Evolutionary conservation across 2,888 invertebrate species (phyloP).

Genomic region (Hirtodrosophila histrioides): DNA sequence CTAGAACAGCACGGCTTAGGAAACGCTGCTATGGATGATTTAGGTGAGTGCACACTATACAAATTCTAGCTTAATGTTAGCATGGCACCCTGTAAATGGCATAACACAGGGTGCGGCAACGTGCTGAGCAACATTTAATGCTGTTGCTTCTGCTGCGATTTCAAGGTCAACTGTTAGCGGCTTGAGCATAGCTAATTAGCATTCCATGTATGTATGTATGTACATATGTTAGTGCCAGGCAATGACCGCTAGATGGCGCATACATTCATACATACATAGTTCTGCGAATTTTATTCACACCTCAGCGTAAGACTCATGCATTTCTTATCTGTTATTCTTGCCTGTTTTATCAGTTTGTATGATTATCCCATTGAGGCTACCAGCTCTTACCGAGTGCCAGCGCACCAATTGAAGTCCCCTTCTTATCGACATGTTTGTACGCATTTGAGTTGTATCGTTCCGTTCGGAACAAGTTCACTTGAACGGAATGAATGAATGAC

Average conservation of each 20-base stretch:
- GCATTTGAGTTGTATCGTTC: neutral
- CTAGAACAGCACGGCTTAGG: constrained; percentile 26
- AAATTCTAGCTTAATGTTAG: constrained; percentile 18
- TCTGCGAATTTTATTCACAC: constrained; percentile 10
- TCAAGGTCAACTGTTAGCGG: constrained; percentile 64
- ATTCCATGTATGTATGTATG: constrained; percentile 11
- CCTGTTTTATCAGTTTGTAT: constrained; percentile 37
- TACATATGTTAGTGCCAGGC: constrained; percentile 5
- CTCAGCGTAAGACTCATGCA: constrained; percentile 8
- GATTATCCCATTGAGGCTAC: constrained; percentile 18
- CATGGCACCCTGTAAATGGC: constrained; percentile 25
- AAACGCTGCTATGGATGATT: constrained; percentile 63
- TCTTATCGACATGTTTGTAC: constrained; percentile 11
- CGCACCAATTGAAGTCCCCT: neutral
- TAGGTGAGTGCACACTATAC: constrained; percentile 58
- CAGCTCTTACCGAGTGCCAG: too few relatives aligned
- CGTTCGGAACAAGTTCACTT: too few relatives aligned
- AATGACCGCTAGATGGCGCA: constrained; percentile 40
- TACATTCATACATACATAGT: neutral
- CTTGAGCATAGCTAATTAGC: constrained; percentile 51
- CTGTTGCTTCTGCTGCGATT: constrained; percentile 20
- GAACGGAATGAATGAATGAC: too few relatives aligned
- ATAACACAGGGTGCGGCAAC: constrained; percentile 31
- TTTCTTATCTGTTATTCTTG: constrained; percentile 23
- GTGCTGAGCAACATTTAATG: constrained; percentile 18